Percentiles rank a stretch among this genome's conserved stretches.
phyloP scores from a whole-genome alignment of 2,113 vertebrate genomes.

The Oryzias celebensis region DNA sequence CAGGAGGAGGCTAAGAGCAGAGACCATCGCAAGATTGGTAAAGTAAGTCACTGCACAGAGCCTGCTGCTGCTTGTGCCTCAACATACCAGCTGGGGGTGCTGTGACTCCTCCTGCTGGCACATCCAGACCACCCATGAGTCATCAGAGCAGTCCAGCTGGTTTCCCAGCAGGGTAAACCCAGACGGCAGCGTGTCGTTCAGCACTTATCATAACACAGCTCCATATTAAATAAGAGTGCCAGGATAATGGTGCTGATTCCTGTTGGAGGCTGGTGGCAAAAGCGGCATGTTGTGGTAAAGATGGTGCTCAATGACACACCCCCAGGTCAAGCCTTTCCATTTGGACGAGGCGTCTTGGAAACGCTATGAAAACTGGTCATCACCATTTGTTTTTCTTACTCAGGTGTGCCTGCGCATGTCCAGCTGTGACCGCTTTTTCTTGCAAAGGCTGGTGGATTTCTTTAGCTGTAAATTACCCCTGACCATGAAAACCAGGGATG shows the following conservation, averaged over 20 bases:
- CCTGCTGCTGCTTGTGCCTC: background rate
- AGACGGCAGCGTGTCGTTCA: conserved; percentile 38
- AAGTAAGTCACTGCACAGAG: conserved; percentile 74
- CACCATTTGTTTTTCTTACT: background rate
- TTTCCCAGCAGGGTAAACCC: conserved; percentile 43
- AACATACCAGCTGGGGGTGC: conserved; percentile 49
- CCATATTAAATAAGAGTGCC: conserved; percentile 23
- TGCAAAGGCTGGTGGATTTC: no score
- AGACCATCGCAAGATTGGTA: conserved; percentile 97
- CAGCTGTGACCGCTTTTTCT: no score
- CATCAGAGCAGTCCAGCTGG: conserved; percentile 55
- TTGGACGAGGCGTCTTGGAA: background rate
- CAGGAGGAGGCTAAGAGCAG: conserved; percentile 95
- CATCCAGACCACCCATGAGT: conserved; percentile 10
- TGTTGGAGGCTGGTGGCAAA: conserved; percentile 25
- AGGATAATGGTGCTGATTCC: conserved; percentile 6
- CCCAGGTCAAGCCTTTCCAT: background rate
- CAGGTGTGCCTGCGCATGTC: no score
- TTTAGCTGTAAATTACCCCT: no score
- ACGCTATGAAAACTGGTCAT: background rate
- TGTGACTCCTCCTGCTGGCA: conserved; percentile 24
- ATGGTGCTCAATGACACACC: background rate
- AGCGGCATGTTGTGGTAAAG: conserved; percentile 41
- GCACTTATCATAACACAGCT: conserved; percentile 19
- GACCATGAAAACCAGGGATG: no score